phyloP scores from a whole-genome alignment of 2,113 vertebrate genomes.

The Chauna torquata region DNA sequence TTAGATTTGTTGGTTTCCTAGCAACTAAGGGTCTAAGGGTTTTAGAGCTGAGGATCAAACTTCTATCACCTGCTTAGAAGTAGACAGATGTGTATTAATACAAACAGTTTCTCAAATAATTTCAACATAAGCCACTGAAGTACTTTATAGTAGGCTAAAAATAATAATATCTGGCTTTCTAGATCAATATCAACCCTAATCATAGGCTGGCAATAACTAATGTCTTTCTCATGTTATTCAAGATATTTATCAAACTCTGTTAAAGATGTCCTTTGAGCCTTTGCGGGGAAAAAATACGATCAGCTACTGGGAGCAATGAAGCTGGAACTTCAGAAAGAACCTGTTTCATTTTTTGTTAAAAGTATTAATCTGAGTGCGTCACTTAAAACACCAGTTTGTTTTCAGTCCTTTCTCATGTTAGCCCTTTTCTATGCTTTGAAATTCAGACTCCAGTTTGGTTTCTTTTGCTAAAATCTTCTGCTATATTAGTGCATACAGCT shows the following conservation, averaged over 20 bases:
- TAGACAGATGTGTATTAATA: constrained; percentile 56
- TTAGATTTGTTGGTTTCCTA: constrained; percentile 73
- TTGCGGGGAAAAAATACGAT: background rate
- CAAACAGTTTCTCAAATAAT: constrained; percentile 55
- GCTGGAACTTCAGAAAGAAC: background rate
- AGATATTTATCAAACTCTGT: background rate
- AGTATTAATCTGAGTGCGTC: background rate
- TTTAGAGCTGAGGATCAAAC: constrained; percentile 64
- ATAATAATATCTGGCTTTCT: constrained; percentile 20
- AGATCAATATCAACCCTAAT: constrained; percentile 46
- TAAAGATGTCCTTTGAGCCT: background rate
- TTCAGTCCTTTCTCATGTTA: background rate
- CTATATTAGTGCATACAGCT: background rate
- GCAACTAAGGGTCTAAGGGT: constrained; percentile 64
- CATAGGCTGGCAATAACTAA: constrained; percentile 22
- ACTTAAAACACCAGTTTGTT: background rate
- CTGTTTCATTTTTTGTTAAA: background rate
- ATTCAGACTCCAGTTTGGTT: background rate
- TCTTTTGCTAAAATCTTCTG: background rate
- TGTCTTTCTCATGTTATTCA: background rate
- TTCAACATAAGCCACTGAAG: constrained; percentile 26
- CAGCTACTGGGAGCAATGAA: background rate
- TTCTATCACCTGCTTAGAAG: constrained; percentile 59
- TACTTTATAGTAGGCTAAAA: background rate
- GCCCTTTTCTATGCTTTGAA: background rate